Evolutionary conservation across 2,797 vertebrate genomes (phyloP).

Genomic region (Bradypodion pumilum): DNA sequence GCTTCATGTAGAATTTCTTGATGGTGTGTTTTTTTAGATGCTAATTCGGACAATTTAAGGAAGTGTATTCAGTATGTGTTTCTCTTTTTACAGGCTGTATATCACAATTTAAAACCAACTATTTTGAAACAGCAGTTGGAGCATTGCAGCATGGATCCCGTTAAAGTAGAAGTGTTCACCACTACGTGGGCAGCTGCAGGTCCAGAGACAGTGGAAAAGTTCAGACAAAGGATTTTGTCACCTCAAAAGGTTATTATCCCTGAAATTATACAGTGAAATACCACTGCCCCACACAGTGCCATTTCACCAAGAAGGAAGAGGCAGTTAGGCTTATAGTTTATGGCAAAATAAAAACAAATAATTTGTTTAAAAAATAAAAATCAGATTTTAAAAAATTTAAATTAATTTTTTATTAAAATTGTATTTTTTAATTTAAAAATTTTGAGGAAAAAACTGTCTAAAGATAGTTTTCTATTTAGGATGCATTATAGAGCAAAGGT

Average conservation of each 20-base stretch:
- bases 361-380: too few relatives aligned
- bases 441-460: too few relatives aligned
- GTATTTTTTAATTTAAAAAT: too few relatives aligned
- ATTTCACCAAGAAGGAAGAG: neutral
- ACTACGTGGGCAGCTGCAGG: constrained; percentile 84
- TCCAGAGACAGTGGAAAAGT: constrained; percentile 88
- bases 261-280: neutral
- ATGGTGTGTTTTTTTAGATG: neutral
- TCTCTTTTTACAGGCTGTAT: constrained; percentile 82
- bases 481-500: too few relatives aligned
- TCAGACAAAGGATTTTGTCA: constrained; percentile 86
- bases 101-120: constrained; percentile 89
- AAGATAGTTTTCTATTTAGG: too few relatives aligned
- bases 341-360: neutral
- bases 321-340: neutral
- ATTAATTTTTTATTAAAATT: too few relatives aligned
- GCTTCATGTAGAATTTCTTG: neutral
- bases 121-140: constrained; percentile 90
- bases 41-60: neutral
- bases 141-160: constrained; percentile 79
- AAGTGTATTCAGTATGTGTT: neutral
- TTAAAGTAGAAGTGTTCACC: constrained; percentile 88
- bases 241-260: constrained; percentile 86
- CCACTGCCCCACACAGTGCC: neutral
- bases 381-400: too few relatives aligned